Percentiles rank a stretch among this genome's conserved stretches.
These are phyloP conservation scores for Orthosia gracilis DNA, from an alignment of 2,888 invertebrate species.

Conservation along the genomic window DNA sequence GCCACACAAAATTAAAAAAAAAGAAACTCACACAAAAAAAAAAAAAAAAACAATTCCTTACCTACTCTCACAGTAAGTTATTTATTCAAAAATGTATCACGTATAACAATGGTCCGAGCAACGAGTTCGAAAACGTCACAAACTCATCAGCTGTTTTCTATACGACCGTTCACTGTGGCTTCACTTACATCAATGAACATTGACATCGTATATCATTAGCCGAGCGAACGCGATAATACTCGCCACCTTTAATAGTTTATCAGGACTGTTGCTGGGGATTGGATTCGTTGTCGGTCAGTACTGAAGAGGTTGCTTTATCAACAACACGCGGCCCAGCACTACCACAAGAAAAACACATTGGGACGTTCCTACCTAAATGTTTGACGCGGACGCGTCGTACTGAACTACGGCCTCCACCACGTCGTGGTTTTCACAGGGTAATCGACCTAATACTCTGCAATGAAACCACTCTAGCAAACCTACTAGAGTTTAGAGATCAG, in stretches of 20 bases:
- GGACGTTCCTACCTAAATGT: background rate
- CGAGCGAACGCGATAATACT: slow-evolving; percentile 71
- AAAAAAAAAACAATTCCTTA: slow-evolving; percentile 44
- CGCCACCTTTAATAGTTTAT: slow-evolving; percentile 56
- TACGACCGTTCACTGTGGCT: slow-evolving; percentile 77
- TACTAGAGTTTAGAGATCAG: too few relatives aligned
- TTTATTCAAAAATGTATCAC: slow-evolving; percentile 59
- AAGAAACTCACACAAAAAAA: background rate
- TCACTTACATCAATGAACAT: slow-evolving; percentile 83
- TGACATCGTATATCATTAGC: slow-evolving; percentile 73
- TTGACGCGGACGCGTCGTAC: too few relatives aligned
- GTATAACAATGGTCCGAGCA: slow-evolving; percentile 55
- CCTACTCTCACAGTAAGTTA: slow-evolving; percentile 46
- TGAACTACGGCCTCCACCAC: too few relatives aligned
- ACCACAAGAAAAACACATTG: background rate
- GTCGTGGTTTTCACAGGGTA: background rate
- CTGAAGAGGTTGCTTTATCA: slow-evolving; percentile 1
- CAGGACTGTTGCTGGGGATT: slow-evolving; percentile 54
- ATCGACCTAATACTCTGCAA: background rate
- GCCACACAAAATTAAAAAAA: background rate
- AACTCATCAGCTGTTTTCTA: slow-evolving; percentile 69
- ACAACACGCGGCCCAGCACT: background rate
- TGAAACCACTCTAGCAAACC: background rate
- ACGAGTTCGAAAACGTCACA: slow-evolving; percentile 63
- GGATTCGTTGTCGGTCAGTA: slow-evolving; percentile 9